Conservation (phyloP, 2,113 vertebrate genomes). For the Thalassarche chlororhynchos region DNA sequence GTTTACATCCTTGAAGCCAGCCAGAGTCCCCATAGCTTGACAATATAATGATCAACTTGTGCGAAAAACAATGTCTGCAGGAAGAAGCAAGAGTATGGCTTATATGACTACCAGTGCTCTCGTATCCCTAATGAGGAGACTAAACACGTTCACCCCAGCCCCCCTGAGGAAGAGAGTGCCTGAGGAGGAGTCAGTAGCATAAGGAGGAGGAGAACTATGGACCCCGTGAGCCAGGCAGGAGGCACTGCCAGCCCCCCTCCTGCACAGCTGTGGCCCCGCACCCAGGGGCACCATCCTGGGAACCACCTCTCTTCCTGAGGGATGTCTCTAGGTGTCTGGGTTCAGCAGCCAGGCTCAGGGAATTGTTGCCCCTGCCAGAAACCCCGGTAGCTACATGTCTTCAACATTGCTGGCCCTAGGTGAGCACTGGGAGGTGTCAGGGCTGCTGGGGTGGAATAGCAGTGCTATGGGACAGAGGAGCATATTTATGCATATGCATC, state of each 20-base stretch:
- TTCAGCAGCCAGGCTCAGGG: not conserved
- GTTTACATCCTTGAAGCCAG: not conserved
- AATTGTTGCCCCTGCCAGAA: not conserved
- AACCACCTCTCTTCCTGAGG: not conserved
- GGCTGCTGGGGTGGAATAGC: not conserved
- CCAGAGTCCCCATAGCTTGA: not conserved
- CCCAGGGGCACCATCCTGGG: not conserved
- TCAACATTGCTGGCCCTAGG: not conserved
- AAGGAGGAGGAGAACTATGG: not conserved
- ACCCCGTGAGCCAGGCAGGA: not conserved
- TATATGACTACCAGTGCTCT: not conserved
- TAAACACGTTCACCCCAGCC: not conserved
- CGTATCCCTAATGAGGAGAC: not conserved
- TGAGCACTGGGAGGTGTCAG: not conserved
- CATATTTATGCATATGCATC: not conserved
- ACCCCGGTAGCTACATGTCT: not conserved
- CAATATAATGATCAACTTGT: constrained; percentile 1
- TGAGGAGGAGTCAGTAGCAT: not conserved
- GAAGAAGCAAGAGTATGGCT: not conserved
- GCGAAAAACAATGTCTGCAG: not conserved
- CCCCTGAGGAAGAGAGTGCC: not conserved
- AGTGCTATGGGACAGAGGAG: not conserved
- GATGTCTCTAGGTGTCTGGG: not conserved
- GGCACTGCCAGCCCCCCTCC: not conserved
- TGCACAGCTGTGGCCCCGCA: not conserved